Conservation (phyloP, 2,888 invertebrate species). For the Pinctada fucata region DNA sequence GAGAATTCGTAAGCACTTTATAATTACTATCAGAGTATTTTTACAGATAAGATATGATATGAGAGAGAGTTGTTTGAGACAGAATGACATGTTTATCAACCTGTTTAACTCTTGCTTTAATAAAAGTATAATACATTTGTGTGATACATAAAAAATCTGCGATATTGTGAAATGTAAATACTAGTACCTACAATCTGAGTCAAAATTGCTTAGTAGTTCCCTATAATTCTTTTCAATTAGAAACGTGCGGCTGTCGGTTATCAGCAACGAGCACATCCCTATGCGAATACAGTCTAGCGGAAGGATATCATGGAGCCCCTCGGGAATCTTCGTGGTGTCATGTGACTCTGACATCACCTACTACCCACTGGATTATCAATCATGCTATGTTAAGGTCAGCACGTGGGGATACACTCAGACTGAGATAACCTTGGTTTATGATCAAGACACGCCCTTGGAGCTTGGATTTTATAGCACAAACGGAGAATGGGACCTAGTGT, state of each 20-base stretch:
- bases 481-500: constrained; percentile 48
- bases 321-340: constrained; percentile 41
- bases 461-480: constrained; percentile 31
- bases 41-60: too few relatives aligned
- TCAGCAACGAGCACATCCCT: constrained; percentile 38
- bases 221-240: too few relatives aligned
- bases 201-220: too few relatives aligned
- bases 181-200: too few relatives aligned
- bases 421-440: constrained; percentile 31
- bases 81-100: too few relatives aligned
- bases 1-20: constrained; percentile 47
- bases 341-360: constrained; percentile 47
- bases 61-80: too few relatives aligned
- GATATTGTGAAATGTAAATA: too few relatives aligned
- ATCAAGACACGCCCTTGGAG: constrained; percentile 6
- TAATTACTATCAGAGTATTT: too few relatives aligned
- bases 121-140: too few relatives aligned
- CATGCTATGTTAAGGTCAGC: constrained; percentile 41
- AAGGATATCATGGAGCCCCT: constrained; percentile 31
- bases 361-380: constrained; percentile 47
- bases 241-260: constrained; percentile 31
- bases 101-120: too few relatives aligned
- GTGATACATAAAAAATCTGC: too few relatives aligned
- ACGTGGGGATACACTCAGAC: constrained; percentile 46
- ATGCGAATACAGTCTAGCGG: constrained; percentile 39